Evolutionary conservation across 2,888 invertebrate species (phyloP).

Genomic region (Apeira syringaria): DNA sequence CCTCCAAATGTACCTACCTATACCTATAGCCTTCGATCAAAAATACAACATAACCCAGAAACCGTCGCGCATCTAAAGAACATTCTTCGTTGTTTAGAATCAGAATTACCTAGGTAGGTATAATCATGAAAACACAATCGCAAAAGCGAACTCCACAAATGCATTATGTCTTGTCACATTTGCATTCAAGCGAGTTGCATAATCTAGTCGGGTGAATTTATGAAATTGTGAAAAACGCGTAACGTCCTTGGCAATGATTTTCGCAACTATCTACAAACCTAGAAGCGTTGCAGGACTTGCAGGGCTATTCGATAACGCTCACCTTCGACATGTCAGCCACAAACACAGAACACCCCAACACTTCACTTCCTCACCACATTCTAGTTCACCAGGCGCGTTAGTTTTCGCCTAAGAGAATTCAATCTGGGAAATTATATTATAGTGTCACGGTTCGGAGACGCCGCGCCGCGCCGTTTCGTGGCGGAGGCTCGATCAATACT

Average conservation of each 20-base stretch:
- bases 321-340: slow-evolving; percentile 72
- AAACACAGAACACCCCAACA: slow-evolving; percentile 36
- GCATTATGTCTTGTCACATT: too few species aligned
- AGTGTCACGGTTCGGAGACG: slow-evolving; percentile 63
- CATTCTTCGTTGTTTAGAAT: too few species aligned
- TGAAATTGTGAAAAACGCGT: slow-evolving; percentile 11
- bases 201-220: not conserved
- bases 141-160: too few species aligned
- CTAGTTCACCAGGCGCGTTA: not conserved
- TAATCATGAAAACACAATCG: too few species aligned
- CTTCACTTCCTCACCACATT: slow-evolving; percentile 40
- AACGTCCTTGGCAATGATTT: slow-evolving; percentile 53
- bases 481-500: slow-evolving; percentile 79
- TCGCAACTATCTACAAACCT: slow-evolving; percentile 56
- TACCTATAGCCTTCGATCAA: too few species aligned
- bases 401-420: slow-evolving; percentile 9
- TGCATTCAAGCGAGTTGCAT: not conserved
- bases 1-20: too few species aligned
- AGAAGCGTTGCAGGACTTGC: slow-evolving; percentile 36
- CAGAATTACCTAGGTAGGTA: too few species aligned
- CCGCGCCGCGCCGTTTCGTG: slow-evolving; percentile 65
- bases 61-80: too few species aligned
- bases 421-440: slow-evolving; percentile 53
- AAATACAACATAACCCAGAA: too few species aligned
- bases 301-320: slow-evolving; percentile 43